Percentiles rank a stretch among this genome's conserved stretches.
Conservation (phyloP, 2,888 invertebrate species). For the Mamestra brassicae region DNA sequence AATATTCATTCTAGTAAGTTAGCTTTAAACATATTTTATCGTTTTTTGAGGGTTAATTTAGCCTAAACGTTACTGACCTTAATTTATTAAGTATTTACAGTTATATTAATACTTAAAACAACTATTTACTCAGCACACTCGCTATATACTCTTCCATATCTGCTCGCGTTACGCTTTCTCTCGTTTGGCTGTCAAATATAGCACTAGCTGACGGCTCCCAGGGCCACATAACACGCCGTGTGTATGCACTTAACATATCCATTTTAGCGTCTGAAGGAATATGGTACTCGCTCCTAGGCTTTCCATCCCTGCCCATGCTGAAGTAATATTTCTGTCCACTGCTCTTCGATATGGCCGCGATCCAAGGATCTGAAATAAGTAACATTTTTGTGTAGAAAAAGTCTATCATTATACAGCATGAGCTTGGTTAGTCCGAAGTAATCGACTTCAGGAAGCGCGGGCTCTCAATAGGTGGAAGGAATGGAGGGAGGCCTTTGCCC, state of each 20-base stretch:
- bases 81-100: slow-evolving; percentile 37
- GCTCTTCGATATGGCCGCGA: slow-evolving; percentile 83
- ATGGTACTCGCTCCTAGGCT: slow-evolving; percentile 79
- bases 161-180: slow-evolving; percentile 74
- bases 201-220: slow-evolving; percentile 83
- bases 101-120: slow-evolving; percentile 10
- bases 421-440: too few relatives aligned
- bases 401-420: neutral
- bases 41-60: slow-evolving; percentile 4
- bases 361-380: slow-evolving; percentile 84
- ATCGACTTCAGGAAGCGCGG: too few relatives aligned
- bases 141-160: slow-evolving; percentile 80
- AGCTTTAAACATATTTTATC: slow-evolving; percentile 12
- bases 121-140: slow-evolving; percentile 47
- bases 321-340: slow-evolving; percentile 83
- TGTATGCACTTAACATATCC: slow-evolving; percentile 79
- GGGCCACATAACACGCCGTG: slow-evolving; percentile 81
- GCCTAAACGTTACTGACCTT: slow-evolving; percentile 26
- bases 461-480: too few relatives aligned
- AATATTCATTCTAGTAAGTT: slow-evolving; percentile 5
- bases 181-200: slow-evolving; percentile 76
- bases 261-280: slow-evolving; percentile 80
- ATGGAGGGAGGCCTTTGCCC: too few relatives aligned
- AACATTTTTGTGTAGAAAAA: neutral
- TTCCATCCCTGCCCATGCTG: slow-evolving; percentile 76